Base-by-base conservation (phyloP, 2,113 vertebrate genomes). In the Corythornis cristatus region DNA sequence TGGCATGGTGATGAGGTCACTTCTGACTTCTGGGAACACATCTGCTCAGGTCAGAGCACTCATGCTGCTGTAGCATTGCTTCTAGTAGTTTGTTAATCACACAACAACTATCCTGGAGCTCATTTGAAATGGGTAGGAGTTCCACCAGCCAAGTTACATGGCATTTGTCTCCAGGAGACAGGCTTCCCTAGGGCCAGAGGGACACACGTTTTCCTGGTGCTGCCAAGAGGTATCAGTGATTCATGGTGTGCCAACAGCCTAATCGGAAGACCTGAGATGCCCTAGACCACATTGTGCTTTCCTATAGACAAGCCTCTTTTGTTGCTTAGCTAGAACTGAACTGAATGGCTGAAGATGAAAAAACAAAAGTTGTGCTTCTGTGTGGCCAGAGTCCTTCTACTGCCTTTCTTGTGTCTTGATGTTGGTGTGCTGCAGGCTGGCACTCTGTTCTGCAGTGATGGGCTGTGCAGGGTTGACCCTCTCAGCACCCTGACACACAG, bases 401-500 rank as follows among this genome's bases (percentile, higher is more conserved):
- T 42, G 31, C 60, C 51, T 35, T 9, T 88, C 75, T 20, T 6
- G 2, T 50, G 62, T 68, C 33, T 50, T 42, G 16, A 4, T 0
- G 0, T 5, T n/a, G 68, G 8, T 31, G 48, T 80, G 62, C 79
- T 83, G 28, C 65, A 43, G 64, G 23, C 21, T 40, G 5, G 3
- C 2, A 9, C 33, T 54, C 25, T 13, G 22, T 23, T 23, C 81
- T 61, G 60, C 65, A n/a, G 33, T 1, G 8, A 11, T 15, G 23
- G 60, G 22, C 51, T 50, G 1, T 1, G 33, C 18, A 16, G 45
- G 67, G 22, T 11, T 16, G 20, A 64, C 46, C 25, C 12, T 40
- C 40, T 73, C 0, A 0, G 60, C 7, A 8, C 43, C 17, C 78
- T 65, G n/a, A 21, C 40, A 20, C 0, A 0, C 12, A 58, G 19